Conservation (phyloP, 2,797 vertebrate genomes). For the Falco berigora region DNA sequence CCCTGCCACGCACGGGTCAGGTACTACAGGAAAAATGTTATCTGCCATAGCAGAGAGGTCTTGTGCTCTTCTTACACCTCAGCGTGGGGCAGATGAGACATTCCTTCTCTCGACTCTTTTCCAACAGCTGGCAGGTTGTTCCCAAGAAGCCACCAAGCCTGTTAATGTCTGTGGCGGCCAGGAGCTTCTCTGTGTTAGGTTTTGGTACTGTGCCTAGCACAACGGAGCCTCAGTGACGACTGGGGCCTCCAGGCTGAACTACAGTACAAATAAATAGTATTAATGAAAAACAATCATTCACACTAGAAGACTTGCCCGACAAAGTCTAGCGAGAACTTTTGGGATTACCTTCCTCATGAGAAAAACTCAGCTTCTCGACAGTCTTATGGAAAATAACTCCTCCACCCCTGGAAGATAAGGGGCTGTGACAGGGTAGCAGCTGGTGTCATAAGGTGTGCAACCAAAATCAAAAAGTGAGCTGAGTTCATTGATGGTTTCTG, state of each 20-base stretch:
- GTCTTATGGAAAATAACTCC: background rate
- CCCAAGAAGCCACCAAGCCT: background rate
- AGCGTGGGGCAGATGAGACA: background rate
- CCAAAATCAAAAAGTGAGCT: background rate
- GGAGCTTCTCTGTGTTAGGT: background rate
- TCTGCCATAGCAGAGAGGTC: background rate
- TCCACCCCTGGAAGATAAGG: background rate
- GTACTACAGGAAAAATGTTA: background rate
- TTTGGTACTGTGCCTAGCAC: background rate
- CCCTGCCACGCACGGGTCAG: background rate
- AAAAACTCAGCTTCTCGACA: background rate
- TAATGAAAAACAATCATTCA: background rate
- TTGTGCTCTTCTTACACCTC: background rate
- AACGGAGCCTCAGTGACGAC: background rate
- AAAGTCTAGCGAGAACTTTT: background rate
- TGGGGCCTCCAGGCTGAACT: background rate
- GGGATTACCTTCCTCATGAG: background rate
- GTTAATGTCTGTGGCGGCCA: background rate
- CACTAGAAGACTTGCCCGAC: background rate
- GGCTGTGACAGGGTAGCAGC: background rate
- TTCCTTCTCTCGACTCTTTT: background rate
- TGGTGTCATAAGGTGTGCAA: background rate
- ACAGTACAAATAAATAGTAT: slow-evolving; percentile 4
- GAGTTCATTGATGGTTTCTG: background rate
- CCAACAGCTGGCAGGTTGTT: background rate